Evolutionary conservation across 2,888 invertebrate genomes (phyloP), one percentile per base, ranked within the genome.

Genomic region (Acleris literana): DNA sequence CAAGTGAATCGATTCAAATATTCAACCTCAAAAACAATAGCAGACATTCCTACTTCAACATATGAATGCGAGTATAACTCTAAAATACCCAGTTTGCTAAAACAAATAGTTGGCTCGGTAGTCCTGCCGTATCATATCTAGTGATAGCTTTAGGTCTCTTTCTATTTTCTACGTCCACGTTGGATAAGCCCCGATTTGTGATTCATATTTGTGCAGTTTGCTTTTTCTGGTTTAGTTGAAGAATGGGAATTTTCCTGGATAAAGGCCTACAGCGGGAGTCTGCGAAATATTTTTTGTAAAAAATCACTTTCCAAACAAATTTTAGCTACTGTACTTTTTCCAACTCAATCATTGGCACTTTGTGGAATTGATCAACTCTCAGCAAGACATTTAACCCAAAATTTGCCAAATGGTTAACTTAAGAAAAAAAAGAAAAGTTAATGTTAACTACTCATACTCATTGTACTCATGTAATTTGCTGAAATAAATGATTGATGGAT

Each of bases 141-240:
- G 55, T 20, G 33, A 43, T 43, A 60, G 39, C 16, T 52, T 61
- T 17, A 29, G 43, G 17, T 61, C 22, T 44, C 18, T 6, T 53
- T 61, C n/a, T 43, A 44, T 53, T 44, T 53, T 16, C 55, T 13
- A 13, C 60, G 51, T 25, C 9, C 22, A 11, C 25, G 43, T 43
- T 52, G 29, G 43, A 44, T 61, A 25, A 53, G 52, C 44, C n/a
- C 11, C 6, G 52, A 7, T 22, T 25, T 5, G 18, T 44, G 52
- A 44, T 61, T 25, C 25, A 43, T 17, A 52, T 43, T 52, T 52
- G 44, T 18, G 44, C 25, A 25, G 51, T 53, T 52, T 53, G 17
- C 18, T 29, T 53, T 44, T 55, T 17, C 39, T 5, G 54, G 4
- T 9, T 11, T 33, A 5, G 29, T 29, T 44, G 17, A 3, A n/a